Evolutionary conservation across 2,113 vertebrate genomes (phyloP).

Genomic region (Ceyx melanurus): DNA sequence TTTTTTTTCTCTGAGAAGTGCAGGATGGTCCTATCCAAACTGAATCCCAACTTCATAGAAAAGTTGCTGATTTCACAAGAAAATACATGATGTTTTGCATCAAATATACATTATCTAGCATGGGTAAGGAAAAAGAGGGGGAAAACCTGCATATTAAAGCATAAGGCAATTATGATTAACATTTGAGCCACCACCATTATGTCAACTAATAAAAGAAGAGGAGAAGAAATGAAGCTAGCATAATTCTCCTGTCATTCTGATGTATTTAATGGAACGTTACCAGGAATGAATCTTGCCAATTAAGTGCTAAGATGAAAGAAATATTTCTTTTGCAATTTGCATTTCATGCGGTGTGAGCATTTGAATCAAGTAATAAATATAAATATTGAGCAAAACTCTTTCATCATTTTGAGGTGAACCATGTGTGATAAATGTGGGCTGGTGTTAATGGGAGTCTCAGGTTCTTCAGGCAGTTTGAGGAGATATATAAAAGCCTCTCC

Average conservation of each 20-base stretch:
- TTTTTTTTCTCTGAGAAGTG: neutral
- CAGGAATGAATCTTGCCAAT: neutral
- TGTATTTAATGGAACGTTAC: neutral
- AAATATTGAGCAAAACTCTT: constrained; percentile 30
- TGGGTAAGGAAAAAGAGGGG: neutral
- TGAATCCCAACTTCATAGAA: neutral
- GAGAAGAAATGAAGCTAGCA: neutral
- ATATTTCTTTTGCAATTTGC: neutral
- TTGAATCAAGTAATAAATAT: neutral
- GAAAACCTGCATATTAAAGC: constrained; percentile 21
- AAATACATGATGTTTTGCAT: neutral
- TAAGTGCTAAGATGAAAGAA: constrained; percentile 52
- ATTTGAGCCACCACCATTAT: neutral
- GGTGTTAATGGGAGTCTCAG: neutral
- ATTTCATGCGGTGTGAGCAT: neutral
- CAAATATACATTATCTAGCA: neutral
- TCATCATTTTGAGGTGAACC: neutral
- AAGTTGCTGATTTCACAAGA: neutral
- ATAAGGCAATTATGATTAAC: neutral
- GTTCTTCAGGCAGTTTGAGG: neutral
- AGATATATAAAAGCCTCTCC: neutral
- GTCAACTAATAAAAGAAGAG: neutral
- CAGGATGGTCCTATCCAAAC: neutral
- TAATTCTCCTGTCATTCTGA: neutral
- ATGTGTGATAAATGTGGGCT: neutral